Evolutionary conservation across 2,113 vertebrate species (phyloP).

Genomic region (Ptychochromis oligacanthus): DNA sequence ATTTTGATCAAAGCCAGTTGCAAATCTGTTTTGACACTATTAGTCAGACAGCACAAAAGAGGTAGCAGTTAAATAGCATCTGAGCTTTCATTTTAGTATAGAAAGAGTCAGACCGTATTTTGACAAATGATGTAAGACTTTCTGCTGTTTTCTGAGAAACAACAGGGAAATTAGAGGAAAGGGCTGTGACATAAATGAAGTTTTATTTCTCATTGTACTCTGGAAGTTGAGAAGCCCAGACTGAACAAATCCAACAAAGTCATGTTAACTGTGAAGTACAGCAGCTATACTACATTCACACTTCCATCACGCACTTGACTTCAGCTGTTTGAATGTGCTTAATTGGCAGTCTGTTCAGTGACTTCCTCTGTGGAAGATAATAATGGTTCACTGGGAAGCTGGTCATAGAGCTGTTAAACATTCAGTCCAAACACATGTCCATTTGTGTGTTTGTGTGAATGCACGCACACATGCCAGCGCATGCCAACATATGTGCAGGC

Average conservation of each 20-base stretch:
- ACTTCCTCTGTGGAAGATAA: conserved; percentile 51
- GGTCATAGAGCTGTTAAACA: conserved; percentile 8
- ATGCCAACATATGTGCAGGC: conserved; percentile 17
- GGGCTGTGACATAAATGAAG: neutral
- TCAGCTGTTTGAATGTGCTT: conserved; percentile 20
- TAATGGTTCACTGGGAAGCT: conserved; percentile 34
- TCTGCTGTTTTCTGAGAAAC: neutral
- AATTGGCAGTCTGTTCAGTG: conserved; percentile 47
- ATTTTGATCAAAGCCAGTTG: conserved; percentile 42
- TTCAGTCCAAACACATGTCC: conserved; percentile 4
- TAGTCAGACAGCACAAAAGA: neutral
- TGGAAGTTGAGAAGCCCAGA: neutral
- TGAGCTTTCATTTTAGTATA: neutral
- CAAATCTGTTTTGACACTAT: conserved; percentile 10
- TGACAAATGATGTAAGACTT: conserved; percentile 21
- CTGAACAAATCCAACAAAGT: neutral
- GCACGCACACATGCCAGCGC: neutral
- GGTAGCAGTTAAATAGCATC: conserved; percentile 4
- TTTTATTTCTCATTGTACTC: neutral
- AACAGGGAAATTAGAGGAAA: neutral
- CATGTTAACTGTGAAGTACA: neutral
- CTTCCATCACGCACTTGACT: conserved; percentile 28
- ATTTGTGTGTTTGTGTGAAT: conserved; percentile 2
- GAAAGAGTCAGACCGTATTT: neutral
- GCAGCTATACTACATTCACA: neutral